Base-by-base conservation (phyloP, 2,797 vertebrate species). In the Bovichtus variegatus region DNA sequence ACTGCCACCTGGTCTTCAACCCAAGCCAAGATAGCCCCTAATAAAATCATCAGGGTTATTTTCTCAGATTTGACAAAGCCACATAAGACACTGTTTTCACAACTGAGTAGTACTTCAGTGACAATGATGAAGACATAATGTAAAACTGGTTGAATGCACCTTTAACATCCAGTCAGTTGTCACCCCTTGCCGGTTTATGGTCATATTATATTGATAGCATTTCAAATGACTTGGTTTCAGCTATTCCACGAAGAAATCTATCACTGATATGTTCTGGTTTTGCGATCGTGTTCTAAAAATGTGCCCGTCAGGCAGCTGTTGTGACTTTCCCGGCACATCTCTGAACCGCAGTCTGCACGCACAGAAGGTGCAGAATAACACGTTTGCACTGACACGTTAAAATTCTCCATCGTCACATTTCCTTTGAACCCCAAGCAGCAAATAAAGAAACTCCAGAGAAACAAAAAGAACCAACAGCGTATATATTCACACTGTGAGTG, bases 231-330 rank as follows among this genome's bases (percentile, higher is more conserved):
- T 63, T 21, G 6, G 21, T 76, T 63, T 78, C 57, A 47, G 41
- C 18, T 19, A 9, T 47, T 50, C 43, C 23, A 73, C 34, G 1
- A 76, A 57, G 36, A 72, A 54, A 40, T 71, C 15, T 36, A 25
- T 66, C 50, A 72, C 47, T 78, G 79, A 73, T 76, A 75, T 78
- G n/a, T 70, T 76, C 80, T 62, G 73, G 70, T 83, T 86, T 82
- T 62, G 23, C 9, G 31, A 43, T 61, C 34, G 60, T 67, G 29
- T 69, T 79, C 50, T 71, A 53, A 71, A 84, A 78, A 73, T 61
- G 59, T 67, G 31, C 25, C 70, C 66, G 77, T 80, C 71, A 75
- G 73, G 16, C 16, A 6, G 63, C 66, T 34, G 66, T 61, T 36
- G 38, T 29, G 64, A 65, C 55, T n/a, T 25, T 59, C 53, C 57